phyloP scores from a whole-genome alignment of 2,113 vertebrate genomes.

The Mustela lutreola region DNA sequence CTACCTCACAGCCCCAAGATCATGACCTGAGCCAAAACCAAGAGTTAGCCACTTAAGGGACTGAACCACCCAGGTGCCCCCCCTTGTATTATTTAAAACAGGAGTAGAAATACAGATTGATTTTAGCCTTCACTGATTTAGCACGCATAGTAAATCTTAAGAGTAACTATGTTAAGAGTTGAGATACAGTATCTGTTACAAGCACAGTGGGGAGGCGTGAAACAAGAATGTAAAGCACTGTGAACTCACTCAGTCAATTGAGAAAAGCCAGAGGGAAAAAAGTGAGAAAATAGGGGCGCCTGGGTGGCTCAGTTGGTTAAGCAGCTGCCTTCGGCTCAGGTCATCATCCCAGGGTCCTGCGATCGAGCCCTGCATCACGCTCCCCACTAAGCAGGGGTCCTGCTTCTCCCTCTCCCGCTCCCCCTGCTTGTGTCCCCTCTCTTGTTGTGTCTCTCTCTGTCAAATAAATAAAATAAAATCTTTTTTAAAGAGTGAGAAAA shows the following conservation, averaged over 20 bases:
- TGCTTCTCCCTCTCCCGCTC: too few species aligned
- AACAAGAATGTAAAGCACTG: background rate
- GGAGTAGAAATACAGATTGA: background rate
- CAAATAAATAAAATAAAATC: too few species aligned
- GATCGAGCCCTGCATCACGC: too few species aligned
- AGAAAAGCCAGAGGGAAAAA: background rate
- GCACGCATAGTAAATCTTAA: background rate
- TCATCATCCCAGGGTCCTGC: too few species aligned
- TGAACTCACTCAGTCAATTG: background rate
- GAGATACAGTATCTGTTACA: background rate
- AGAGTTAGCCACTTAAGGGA: rapidly evolving
- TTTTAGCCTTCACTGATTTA: constrained; percentile 12
- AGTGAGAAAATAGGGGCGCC: background rate
- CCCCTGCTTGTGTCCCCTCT: too few species aligned
- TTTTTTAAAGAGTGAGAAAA: background rate
- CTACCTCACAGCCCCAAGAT: rapidly evolving
- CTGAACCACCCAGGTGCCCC: background rate
- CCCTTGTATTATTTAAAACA: background rate
- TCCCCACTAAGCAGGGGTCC: rapidly evolving
- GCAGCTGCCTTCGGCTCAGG: too few species aligned
- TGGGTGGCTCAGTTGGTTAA: too few species aligned
- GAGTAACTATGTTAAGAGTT: background rate
- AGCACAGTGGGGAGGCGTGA: background rate
- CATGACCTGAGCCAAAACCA: background rate
- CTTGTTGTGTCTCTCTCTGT: too few species aligned